These are phyloP conservation scores for Thaleichthys pacificus DNA, from an alignment of 2,797 vertebrate species.

Conservation along the genomic window DNA sequence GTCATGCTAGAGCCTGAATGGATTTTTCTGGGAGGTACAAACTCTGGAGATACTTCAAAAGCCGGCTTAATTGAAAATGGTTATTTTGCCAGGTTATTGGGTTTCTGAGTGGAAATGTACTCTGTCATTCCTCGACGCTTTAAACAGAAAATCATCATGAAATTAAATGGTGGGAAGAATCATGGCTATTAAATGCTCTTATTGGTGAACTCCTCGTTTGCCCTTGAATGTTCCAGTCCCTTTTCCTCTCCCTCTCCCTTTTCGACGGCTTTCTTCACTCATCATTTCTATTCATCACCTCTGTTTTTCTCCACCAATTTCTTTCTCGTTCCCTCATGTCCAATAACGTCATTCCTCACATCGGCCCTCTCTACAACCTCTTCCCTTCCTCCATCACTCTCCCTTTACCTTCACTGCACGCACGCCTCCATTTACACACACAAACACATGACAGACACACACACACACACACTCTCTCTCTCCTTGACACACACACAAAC, in stretches of 20 bases:
- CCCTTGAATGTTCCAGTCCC: constrained; percentile 27
- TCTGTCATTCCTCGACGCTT: constrained; percentile 31
- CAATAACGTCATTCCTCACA: too few relatives aligned
- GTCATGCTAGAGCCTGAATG: constrained; percentile 28
- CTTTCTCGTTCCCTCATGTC: too few relatives aligned
- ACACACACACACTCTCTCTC: constrained; percentile 1
- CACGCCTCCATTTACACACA: too few relatives aligned
- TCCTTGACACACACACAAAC: constrained; percentile 1
- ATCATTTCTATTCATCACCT: too few relatives aligned
- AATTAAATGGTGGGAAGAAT: constrained; percentile 43
- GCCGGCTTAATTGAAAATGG: constrained; percentile 53
- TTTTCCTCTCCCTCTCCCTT: too few relatives aligned
- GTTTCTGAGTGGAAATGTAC: constrained; percentile 38
- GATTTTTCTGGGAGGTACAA: constrained; percentile 30
- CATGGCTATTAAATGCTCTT: constrained; percentile 35
- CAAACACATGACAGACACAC: not conserved
- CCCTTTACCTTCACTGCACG: constrained; percentile 3
- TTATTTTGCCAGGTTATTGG: constrained; percentile 58
- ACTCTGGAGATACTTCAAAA: constrained; percentile 29
- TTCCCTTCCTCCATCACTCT: not conserved
- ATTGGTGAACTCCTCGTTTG: constrained; percentile 19
- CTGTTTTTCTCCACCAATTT: too few relatives aligned
- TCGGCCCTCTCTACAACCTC: too few relatives aligned
- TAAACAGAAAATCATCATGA: constrained; percentile 42
- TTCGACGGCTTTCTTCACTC: too few relatives aligned